Percentiles rank a stretch among this genome's conserved stretches.
These are phyloP conservation scores for Dasyprocta punctata DNA, from an alignment of 2,113 vertebrate species.

Conservation along the genomic window DNA sequence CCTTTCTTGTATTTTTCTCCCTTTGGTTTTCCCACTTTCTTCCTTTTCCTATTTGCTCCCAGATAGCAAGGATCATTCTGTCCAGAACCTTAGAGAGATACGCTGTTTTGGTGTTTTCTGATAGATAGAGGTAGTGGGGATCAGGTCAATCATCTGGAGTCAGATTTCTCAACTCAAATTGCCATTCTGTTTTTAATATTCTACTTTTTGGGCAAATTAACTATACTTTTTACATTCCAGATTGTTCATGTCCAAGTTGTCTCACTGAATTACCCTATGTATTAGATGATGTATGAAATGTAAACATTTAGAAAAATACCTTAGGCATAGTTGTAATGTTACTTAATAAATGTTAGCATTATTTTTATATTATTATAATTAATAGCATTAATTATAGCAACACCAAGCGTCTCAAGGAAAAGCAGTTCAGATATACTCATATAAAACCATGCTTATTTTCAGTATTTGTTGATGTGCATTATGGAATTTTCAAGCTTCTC, in stretches of 20 bases:
- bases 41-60: background rate
- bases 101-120: background rate
- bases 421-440: background rate
- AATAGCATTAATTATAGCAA: background rate
- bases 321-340: background rate
- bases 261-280: background rate
- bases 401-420: background rate
- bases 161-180: background rate
- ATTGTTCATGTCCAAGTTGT: background rate
- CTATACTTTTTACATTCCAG: background rate
- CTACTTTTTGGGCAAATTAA: too few species aligned
- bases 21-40: background rate
- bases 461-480: background rate
- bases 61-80: background rate
- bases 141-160: background rate
- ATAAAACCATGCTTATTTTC: background rate
- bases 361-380: background rate
- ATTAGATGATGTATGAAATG: background rate
- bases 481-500: background rate
- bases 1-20: background rate
- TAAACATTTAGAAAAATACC: background rate
- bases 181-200: background rate
- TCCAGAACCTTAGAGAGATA: background rate
- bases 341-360: background rate
- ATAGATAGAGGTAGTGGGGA: background rate